A percentile compares a stretch with the other conserved stretches of the same genome.
Conservation (phyloP, 2,113 vertebrate species). For the Leptocoma aspasia region DNA sequence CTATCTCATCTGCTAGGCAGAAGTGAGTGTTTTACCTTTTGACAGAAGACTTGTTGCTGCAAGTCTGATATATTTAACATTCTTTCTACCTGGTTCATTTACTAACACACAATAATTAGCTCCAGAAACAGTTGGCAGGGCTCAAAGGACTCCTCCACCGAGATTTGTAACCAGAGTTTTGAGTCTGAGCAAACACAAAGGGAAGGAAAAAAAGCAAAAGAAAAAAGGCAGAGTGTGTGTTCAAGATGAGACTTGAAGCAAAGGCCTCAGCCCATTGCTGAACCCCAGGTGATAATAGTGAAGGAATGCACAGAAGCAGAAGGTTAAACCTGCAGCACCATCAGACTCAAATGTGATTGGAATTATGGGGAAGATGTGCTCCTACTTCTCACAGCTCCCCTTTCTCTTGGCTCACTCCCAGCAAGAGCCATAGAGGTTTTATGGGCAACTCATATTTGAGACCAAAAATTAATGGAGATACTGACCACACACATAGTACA, state of each 20-base stretch:
- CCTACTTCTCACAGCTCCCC: background rate
- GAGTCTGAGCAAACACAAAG: background rate
- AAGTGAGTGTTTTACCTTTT: background rate
- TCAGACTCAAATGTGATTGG: background rate
- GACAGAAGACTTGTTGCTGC: constrained; percentile 12
- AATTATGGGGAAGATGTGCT: background rate
- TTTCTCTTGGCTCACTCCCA: background rate
- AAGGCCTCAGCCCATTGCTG: background rate
- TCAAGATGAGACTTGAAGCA: constrained; percentile 33
- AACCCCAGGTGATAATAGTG: background rate
- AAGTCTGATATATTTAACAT: background rate
- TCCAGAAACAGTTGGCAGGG: background rate
- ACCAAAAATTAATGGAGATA: background rate
- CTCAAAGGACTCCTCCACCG: background rate
- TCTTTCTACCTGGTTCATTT: background rate
- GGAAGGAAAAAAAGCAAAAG: background rate
- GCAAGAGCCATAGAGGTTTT: background rate
- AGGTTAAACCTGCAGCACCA: background rate
- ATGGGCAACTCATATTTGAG: background rate
- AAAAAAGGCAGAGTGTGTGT: background rate
- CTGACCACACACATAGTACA: background rate
- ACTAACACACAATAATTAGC: constrained; percentile 9
- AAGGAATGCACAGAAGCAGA: background rate
- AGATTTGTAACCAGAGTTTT: background rate
- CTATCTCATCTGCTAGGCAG: background rate